A percentile compares a stretch with the other conserved stretches of the same genome.
Evolutionary conservation across 2,113 vertebrate species (phyloP).

Genomic region (Felis chaus): DNA sequence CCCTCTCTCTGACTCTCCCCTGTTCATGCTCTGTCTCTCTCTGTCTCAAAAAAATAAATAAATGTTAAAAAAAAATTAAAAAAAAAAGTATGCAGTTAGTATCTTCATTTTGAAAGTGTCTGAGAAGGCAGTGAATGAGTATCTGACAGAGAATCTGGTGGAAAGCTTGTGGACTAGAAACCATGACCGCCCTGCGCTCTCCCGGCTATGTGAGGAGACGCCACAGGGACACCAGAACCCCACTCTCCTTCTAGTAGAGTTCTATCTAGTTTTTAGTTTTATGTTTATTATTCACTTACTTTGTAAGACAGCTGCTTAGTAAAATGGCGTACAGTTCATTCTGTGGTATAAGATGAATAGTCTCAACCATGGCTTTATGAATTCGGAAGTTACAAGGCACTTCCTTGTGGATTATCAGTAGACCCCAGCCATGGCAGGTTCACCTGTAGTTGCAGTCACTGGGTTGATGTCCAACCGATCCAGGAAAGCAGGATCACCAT

Average conservation of each 20-base stretch:
- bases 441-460: rapidly evolving
- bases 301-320: not conserved
- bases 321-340: not conserved
- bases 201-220: not conserved
- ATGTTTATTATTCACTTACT: not conserved
- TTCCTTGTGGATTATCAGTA: not conserved
- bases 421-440: not conserved
- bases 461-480: rapidly evolving
- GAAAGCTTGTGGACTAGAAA: not conserved
- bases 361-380: not conserved
- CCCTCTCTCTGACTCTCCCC: too few relatives aligned
- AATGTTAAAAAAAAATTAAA: too few relatives aligned
- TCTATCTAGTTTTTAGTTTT: not conserved
- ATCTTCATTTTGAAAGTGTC: not conserved
- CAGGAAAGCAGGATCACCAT: not conserved
- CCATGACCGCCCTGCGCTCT: rapidly evolving
- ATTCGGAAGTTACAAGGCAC: rapidly evolving
- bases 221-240: too few relatives aligned
- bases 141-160: not conserved
- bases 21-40: too few relatives aligned
- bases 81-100: too few relatives aligned
- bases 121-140: not conserved
- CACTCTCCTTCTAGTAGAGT: too few relatives aligned
- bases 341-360: not conserved
- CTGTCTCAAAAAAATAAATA: too few relatives aligned